Conservation (phyloP, 1,140 invertebrate genomes). For the Episyrphus balteatus region DNA sequence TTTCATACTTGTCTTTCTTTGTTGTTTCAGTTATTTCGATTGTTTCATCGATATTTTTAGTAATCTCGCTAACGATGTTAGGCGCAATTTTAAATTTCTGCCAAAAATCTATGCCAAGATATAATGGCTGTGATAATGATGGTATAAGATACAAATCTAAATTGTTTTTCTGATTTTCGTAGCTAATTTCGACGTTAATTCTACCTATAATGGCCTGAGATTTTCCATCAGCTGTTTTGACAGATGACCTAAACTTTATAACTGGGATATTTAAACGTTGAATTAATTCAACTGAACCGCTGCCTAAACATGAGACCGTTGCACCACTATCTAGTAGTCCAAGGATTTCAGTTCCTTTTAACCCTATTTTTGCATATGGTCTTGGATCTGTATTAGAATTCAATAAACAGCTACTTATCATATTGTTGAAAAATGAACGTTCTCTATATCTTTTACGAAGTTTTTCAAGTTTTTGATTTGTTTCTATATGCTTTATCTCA, state of each 20-base stretch:
- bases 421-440: too few species aligned
- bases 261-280: not conserved
- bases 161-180: not conserved
- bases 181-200: not conserved
- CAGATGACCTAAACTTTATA: not conserved
- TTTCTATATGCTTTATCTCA: constrained; percentile 3
- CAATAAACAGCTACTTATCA: not conserved
- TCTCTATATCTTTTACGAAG: constrained; percentile 1
- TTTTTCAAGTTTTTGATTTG: not conserved
- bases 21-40: not conserved
- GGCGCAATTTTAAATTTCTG: not conserved
- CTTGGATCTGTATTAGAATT: not conserved
- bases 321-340: not conserved
- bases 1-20: not conserved
- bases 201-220: not conserved
- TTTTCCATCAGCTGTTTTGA: not conserved
- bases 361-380: not conserved
- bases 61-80: not conserved
- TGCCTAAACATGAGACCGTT: not conserved
- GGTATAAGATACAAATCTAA: constrained; percentile 1
- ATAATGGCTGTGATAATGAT: not conserved
- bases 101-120: constrained; percentile 2
- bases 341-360: not conserved
- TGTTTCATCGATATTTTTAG: not conserved
- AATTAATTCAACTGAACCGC: not conserved